phyloP scores from a whole-genome alignment of 2,113 vertebrate genomes.

The Dipodomys stephensi region DNA sequence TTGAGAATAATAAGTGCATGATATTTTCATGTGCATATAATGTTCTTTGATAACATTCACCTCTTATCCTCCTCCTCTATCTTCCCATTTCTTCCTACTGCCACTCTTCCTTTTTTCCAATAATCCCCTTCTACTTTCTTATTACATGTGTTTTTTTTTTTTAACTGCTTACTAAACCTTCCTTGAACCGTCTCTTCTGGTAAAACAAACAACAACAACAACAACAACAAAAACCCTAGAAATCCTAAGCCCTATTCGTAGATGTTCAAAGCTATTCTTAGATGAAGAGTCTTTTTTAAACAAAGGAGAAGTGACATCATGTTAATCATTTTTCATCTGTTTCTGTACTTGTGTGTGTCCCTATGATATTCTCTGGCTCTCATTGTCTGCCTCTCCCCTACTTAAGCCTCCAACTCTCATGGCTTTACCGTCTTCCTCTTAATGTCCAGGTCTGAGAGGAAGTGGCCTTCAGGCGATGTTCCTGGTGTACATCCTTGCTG shows the following conservation, averaged over 20 bases:
- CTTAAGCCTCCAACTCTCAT: accelerated
- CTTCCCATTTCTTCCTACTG: no score
- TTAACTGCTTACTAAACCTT: neutral
- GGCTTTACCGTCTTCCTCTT: accelerated
- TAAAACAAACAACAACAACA: neutral
- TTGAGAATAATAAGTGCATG: no score
- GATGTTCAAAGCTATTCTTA: neutral
- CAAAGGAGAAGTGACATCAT: neutral
- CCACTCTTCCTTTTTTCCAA: no score
- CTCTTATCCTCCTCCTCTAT: no score
- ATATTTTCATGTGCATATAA: no score
- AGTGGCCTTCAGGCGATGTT: neutral
- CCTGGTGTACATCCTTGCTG: neutral
- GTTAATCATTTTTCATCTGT: neutral
- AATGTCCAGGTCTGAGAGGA: neutral
- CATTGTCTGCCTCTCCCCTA: neutral
- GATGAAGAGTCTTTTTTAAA: neutral
- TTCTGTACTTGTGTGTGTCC: neutral
- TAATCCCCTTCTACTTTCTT: no score
- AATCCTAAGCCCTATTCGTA: neutral
- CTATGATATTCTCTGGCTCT: neutral
- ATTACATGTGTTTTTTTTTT: neutral
- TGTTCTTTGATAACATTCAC: no score
- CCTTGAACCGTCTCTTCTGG: slow-evolving; percentile 6
- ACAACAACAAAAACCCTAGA: neutral